phyloP scores from a whole-genome alignment of 2,113 vertebrate genomes.

The Pachypanchax playfairii region DNA sequence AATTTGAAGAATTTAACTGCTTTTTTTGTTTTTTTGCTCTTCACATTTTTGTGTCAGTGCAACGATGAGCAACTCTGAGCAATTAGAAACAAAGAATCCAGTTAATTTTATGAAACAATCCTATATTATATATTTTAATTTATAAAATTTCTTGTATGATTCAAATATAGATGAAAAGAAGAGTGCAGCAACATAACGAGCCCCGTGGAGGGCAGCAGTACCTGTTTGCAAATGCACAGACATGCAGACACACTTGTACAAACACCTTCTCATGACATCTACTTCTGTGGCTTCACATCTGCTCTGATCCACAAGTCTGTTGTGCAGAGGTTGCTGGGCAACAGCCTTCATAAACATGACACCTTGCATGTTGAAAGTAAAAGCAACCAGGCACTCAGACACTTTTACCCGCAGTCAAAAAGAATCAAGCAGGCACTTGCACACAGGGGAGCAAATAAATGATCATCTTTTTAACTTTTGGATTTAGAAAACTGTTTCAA shows the following conservation, averaged over 20 bases:
- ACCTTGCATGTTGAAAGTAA: slow-evolving; percentile 69
- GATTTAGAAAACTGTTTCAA: neutral
- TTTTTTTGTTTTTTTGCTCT: too few relatives aligned
- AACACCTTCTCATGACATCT: slow-evolving; percentile 39
- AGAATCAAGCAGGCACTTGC: neutral
- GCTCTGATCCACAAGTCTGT: slow-evolving; percentile 54
- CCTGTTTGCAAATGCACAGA: slow-evolving; percentile 25
- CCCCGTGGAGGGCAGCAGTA: slow-evolving; percentile 57
- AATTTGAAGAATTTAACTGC: too few relatives aligned
- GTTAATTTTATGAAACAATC: neutral
- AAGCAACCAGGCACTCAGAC: slow-evolving; percentile 40
- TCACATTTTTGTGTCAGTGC: too few relatives aligned
- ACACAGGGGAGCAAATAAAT: slow-evolving; percentile 9
- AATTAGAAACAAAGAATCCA: neutral
- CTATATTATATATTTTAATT: neutral
- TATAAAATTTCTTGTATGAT: neutral
- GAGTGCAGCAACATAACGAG: slow-evolving; percentile 36
- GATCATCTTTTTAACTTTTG: neutral
- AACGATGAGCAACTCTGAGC: neutral
- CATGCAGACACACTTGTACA: slow-evolving; percentile 16
- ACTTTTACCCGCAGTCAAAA: slow-evolving; percentile 31
- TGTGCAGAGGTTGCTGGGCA: slow-evolving; percentile 70
- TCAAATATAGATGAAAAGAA: neutral
- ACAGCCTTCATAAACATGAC: slow-evolving; percentile 64
- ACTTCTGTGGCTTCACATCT: slow-evolving; percentile 52